Evolutionary conservation across 2,113 vertebrate genomes (phyloP).

Genomic region (Sorex araneus): DNA sequence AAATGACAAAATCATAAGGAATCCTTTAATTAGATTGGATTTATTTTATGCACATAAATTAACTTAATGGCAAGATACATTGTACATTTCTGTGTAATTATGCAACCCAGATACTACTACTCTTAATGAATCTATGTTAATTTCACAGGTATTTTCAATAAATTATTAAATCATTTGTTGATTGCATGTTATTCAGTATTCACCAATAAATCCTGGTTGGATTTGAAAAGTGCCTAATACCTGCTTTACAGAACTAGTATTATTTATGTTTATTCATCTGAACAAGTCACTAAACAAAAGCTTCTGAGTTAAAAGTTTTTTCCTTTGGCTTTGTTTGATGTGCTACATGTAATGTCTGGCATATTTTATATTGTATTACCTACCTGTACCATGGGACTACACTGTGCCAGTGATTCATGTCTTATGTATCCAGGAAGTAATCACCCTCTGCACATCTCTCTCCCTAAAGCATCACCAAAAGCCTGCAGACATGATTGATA

Average conservation of each 20-base stretch:
- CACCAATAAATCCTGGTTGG: neutral
- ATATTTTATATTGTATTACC: neutral
- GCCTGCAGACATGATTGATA: neutral
- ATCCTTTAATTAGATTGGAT: neutral
- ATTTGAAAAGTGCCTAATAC: constrained; percentile 42
- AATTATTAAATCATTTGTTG: neutral
- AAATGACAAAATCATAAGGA: constrained; percentile 35
- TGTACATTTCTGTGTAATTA: neutral
- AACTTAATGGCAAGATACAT: neutral
- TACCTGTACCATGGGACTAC: neutral
- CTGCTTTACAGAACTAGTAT: neutral
- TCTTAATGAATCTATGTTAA: neutral
- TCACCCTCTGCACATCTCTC: neutral
- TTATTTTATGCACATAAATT: constrained; percentile 1
- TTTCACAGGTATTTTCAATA: neutral
- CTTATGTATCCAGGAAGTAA: constrained; percentile 7
- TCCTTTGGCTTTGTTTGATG: neutral
- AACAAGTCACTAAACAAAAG: constrained; percentile 37
- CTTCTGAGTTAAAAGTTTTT: neutral
- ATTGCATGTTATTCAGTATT: constrained; percentile 21
- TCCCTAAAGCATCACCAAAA: constrained; percentile 21
- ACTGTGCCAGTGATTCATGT: neutral
- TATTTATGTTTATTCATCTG: constrained; percentile 29
- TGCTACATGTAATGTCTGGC: constrained; percentile 15
- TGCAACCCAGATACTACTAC: neutral